Evolutionary conservation across 2,888 invertebrate species (phyloP), one percentile per base, ranked within the genome.

Genomic region (Brassicogethes aeneus): DNA sequence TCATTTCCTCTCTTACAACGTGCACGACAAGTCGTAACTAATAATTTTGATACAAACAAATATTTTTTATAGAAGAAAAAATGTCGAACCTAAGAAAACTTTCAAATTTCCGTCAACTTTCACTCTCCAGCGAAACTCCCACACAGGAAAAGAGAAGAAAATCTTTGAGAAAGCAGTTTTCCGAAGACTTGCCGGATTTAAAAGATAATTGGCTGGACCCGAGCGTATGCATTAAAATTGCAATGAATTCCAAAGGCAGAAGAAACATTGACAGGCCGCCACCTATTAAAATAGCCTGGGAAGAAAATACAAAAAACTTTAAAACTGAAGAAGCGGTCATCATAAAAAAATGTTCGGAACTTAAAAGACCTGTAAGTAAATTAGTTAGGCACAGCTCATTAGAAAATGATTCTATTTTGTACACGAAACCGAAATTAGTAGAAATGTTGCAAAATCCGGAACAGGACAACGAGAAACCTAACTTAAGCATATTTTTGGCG

Each of bases 401-500:
- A 17, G 60, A 61, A 16, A 63, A 61, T 40, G 64, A 65, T 29
- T 61, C 64, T 2, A 60, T 66, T 36, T 52, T 65, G 13, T 56
- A 61, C 40, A 59, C 64, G 2, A 59, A 74, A 33, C 71, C 74
- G 51, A 71, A 75, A 69, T 70, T 2, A 70, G 72, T 51, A 56
- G 74, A 47, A 49, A 43, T 50, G 14, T 29, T 51, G 7, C 39
- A 45, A 29, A 43, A 44, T 16, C 47, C 42, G 38, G 42, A 40
- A 40, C 50, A 45, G 37, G 36, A 45, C 34, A 67, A 68, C 37
- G 72, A 70, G 43, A 77, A 74, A 54, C 70, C 74, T 2, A 80
- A 79, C 57, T 66, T 80, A 30, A 75, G 75, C 40, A 80, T 80
- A 45, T 76, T 77, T 50, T 60, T 80, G 32, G 70, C 73, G 0